These are phyloP conservation scores for Nomada ferruginata DNA, from an alignment of 2,888 invertebrate genomes.

Conservation along the genomic window DNA sequence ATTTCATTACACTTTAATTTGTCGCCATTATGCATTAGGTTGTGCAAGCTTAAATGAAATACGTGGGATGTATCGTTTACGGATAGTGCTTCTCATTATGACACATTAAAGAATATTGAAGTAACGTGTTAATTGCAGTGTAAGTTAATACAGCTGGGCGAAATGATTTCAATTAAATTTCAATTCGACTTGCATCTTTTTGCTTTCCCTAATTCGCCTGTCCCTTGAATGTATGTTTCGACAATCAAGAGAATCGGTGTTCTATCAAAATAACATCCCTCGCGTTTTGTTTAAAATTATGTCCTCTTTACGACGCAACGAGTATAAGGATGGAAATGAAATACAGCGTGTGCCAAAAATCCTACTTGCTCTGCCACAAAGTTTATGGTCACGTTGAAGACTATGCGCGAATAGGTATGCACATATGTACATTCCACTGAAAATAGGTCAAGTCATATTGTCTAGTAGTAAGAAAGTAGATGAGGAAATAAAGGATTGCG, in stretches of 20 bases:
- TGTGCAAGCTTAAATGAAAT: conserved; percentile 12
- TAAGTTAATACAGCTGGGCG: neutral
- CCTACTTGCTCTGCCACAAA: neutral
- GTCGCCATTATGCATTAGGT: neutral
- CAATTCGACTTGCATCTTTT: neutral
- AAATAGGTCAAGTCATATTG: conserved; percentile 27
- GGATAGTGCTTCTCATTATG: neutral
- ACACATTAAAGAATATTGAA: neutral
- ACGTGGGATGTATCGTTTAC: conserved; percentile 13
- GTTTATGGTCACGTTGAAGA: conserved; percentile 32
- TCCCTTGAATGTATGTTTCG: neutral
- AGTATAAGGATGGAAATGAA: neutral
- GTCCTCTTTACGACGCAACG: no score
- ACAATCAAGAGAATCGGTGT: neutral
- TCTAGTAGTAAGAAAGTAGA: conserved; percentile 10
- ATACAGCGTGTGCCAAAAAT: conserved; percentile 4
- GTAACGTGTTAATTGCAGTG: neutral
- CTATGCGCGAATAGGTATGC: neutral
- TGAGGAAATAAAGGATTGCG: conserved; percentile 5
- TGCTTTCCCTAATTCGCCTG: neutral
- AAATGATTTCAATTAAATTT: neutral
- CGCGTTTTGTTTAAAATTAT: neutral
- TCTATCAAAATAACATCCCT: neutral
- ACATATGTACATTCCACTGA: conserved; percentile 18
- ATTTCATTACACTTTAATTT: conserved; percentile 14